A percentile compares a stretch with the other conserved stretches of the same genome.
Evolutionary conservation across 2,888 invertebrate species (phyloP).

Genomic region (Volucella bombylans): DNA sequence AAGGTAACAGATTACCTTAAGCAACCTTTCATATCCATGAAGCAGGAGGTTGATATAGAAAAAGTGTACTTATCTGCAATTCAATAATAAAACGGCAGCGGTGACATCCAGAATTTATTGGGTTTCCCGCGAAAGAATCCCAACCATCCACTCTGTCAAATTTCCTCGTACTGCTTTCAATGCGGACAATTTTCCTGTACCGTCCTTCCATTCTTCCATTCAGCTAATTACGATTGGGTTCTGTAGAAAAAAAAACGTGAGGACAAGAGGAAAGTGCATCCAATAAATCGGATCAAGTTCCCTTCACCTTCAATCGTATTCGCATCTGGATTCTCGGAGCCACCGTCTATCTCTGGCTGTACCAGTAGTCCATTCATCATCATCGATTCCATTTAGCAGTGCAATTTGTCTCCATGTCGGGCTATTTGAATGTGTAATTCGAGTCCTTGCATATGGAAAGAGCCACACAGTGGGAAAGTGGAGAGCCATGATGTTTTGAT

Average conservation of each 20-base stretch:
- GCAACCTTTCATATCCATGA: slow-evolving; percentile 2
- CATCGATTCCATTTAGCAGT: slow-evolving; percentile 41
- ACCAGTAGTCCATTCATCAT: slow-evolving; percentile 41
- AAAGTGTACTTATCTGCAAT: background rate
- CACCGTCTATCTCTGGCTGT: slow-evolving; percentile 1
- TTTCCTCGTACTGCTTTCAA: no score
- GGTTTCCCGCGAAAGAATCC: slow-evolving; percentile 23
- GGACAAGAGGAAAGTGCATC: background rate
- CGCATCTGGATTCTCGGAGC: no score
- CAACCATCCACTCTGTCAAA: slow-evolving; percentile 4
- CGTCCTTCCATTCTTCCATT: no score
- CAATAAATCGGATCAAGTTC: slow-evolving; percentile 12
- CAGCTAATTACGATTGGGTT: no score
- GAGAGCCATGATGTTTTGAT: no score
- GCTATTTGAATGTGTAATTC: slow-evolving; percentile 54
- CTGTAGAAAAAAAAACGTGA: no score
- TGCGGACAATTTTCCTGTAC: no score
- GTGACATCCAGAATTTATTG: slow-evolving; percentile 21
- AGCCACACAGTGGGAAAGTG: slow-evolving; percentile 12
- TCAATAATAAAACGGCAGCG: background rate
- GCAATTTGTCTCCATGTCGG: slow-evolving; percentile 43
- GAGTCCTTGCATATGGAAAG: slow-evolving; percentile 53
- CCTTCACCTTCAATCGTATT: no score
- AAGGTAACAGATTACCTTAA: slow-evolving; percentile 65
- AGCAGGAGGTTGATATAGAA: no score